Evolutionary conservation across 1,140 invertebrate genomes (phyloP), one percentile per base, ranked within the genome.

Genomic region (Chrysomallon squamiferum): DNA sequence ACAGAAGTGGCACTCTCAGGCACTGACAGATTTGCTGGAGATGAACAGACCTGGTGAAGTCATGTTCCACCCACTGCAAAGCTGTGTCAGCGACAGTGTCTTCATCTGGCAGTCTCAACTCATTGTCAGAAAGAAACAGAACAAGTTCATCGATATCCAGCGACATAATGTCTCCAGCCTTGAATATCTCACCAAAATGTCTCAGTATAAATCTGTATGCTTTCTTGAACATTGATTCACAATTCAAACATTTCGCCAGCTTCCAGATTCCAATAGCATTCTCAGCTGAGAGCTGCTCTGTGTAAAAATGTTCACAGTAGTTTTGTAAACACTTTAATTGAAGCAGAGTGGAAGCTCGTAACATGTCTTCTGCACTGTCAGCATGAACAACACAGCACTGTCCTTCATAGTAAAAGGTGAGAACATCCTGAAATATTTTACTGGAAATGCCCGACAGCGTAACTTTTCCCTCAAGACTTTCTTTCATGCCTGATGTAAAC

Each of bases 401-500:
- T 13, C 74, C 70, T 35, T 65, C 61, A 57, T 76, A 76, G 59
- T 74, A 70, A 41, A 76, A 76, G 25, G 56, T 61, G n/a, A 76
- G 27, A n/a, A 73, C 70, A 25, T 60, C 65, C 33, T 65, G 65
- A 61, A 76, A 76, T 27, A 65, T 59, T 20, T 63, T 9, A n/a
- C 20, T 45, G 20, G 45, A 38, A 22, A 65, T 57, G 7, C 63
- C 62, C n/a, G 32, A 35, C 25, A 69, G 5, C 1, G 32, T 52
- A 13, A 70, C 68, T 18, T 35, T 52, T 33, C 72, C 71, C 58
- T 72, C 68, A 15, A 72, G 62, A 62, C 72, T 74, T 87, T 96
- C 94, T 76, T 90, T 86, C 70, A 96, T 84, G 61, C 91, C 90
- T 66, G 91, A 92, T 29, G 92, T 94, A 80, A 96, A 96, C 94